Evolutionary conservation across 1,140 invertebrate genomes (phyloP), one percentile per base, ranked within the genome.

Genomic region (Ephestia elutella): DNA sequence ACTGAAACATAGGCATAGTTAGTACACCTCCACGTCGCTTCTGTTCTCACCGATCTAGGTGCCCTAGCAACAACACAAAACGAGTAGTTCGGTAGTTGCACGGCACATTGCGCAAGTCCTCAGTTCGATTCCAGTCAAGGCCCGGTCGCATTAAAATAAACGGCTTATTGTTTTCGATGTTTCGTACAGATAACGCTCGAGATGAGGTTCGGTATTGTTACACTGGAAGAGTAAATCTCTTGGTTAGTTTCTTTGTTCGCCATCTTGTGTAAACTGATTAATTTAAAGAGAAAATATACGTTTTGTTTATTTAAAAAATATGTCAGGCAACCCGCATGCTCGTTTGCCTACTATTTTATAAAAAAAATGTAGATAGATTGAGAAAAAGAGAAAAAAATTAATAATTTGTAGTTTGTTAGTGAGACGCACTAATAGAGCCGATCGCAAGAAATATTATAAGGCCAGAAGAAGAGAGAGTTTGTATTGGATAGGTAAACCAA

Each of bases 61-160:
- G 32, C 30, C 78, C 25, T 78, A 80, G 78, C 71, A 80, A 80
- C 78, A 78, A 68, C 20, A 17, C 50, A 80, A 68, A 21, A 17
- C 50, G 59, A 21, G 59, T 60, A 60, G 59, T 32, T 49, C 54
- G 54, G 59, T 55, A 60, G 59, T 44, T 48, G 56, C 56, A 51
- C 18, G 49, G 50, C 25, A 18, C 48, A 50, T 66, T 69, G 66
- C 63, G 66, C 66, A 69, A 69, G 56, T 48, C 53, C 44, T n/a
- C 51, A 59, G 62, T 60, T 64, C 65, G 58, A 59, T 50, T 62
- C 69, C 66, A 63, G 60, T 66, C 62, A 59, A 63, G 60, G 59
- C 59, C 49, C 50, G 53, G 28, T 19, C 38, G 38, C 15, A 49
- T 57, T 57, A 57, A 65, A 56, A 59, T 65, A 65, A 65, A 69